Conservation (phyloP, 2,113 vertebrate genomes). For the Cisticola juncidis region DNA sequence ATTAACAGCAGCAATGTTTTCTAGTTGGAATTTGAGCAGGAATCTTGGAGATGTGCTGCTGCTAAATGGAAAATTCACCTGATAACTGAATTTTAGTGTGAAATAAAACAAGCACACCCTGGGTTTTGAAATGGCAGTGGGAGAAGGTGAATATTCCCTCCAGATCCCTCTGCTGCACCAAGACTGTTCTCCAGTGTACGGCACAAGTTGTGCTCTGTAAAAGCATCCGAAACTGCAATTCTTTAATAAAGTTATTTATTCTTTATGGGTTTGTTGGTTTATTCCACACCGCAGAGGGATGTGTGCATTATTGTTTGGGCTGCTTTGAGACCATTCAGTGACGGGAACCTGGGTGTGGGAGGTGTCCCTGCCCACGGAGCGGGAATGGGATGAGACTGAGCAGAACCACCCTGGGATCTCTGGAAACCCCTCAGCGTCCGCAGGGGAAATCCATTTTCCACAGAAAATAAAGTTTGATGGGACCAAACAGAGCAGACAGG, state of each 20-base stretch:
- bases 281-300: rapidly evolving
- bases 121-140: neutral
- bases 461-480: neutral
- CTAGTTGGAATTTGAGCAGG: neutral
- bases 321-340: neutral
- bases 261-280: neutral
- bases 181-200: neutral
- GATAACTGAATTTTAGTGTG: rapidly evolving
- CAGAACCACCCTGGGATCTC: rapidly evolving
- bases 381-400: neutral
- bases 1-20: neutral
- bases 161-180: neutral
- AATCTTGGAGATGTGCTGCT: neutral
- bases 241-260: conserved; percentile 55
- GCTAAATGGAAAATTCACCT: neutral
- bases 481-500: rapidly evolving
- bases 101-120: neutral
- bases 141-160: neutral
- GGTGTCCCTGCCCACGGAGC: rapidly evolving
- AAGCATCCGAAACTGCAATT: neutral
- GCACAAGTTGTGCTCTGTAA: neutral
- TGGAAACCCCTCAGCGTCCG: rapidly evolving
- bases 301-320: neutral
- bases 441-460: rapidly evolving
- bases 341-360: rapidly evolving